phyloP scores from a whole-genome alignment of 2,797 vertebrate species.

The Chaetodon trifasciatus region DNA sequence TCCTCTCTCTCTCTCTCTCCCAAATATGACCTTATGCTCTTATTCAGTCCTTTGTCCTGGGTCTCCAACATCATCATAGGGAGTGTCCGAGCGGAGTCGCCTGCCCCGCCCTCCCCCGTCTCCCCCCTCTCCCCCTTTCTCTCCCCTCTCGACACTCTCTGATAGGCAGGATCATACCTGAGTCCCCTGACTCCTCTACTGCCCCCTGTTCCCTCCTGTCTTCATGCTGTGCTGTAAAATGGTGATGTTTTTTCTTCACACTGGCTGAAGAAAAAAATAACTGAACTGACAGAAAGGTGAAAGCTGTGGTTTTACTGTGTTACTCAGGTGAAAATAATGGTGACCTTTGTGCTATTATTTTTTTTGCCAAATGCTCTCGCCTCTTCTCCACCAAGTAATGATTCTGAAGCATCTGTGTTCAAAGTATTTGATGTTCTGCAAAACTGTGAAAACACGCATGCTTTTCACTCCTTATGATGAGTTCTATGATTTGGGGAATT shows the following conservation, averaged over 20 bases:
- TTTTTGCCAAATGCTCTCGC: slow-evolving; percentile 89
- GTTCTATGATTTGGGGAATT: slow-evolving; percentile 83
- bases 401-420: slow-evolving; percentile 88
- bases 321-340: slow-evolving; percentile 89
- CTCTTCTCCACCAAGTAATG: slow-evolving; percentile 89
- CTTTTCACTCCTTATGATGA: slow-evolving; percentile 89
- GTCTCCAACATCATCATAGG: slow-evolving; percentile 69
- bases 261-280: slow-evolving; percentile 87
- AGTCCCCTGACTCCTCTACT: slow-evolving; percentile 74
- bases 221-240: slow-evolving; percentile 88
- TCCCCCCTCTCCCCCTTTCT: slow-evolving; percentile 11
- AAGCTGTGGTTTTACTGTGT: slow-evolving; percentile 88
- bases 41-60: slow-evolving; percentile 64
- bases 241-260: slow-evolving; percentile 89
- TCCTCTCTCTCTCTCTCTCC: slow-evolving; percentile 43
- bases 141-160: slow-evolving; percentile 50
- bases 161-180: slow-evolving; percentile 74
- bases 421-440: slow-evolving; percentile 70
- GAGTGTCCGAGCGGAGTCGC: slow-evolving; percentile 58
- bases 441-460: slow-evolving; percentile 95
- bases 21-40: slow-evolving; percentile 65
- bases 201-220: slow-evolving; percentile 82
- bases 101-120: slow-evolving; percentile 23
- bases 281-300: slow-evolving; percentile 88
- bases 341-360: slow-evolving; percentile 89